Conservation (phyloP, 2,888 invertebrate species). For the Athalia cordata region DNA sequence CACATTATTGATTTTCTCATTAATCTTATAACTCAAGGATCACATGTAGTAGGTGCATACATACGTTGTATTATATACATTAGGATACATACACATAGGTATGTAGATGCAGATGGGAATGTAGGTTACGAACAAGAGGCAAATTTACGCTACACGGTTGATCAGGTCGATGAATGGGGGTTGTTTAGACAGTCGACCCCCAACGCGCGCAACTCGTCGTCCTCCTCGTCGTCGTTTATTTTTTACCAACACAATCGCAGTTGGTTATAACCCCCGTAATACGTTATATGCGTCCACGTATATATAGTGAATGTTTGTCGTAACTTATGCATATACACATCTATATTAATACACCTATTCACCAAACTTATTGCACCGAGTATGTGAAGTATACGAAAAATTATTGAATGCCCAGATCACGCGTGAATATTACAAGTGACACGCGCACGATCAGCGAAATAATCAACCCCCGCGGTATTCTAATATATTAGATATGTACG, state of each 20-base stretch:
- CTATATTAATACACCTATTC: too few species aligned
- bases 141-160: conserved; percentile 33
- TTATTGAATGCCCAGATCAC: too few species aligned
- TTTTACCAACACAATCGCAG: neutral
- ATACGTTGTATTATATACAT: conserved; percentile 3
- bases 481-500: too few species aligned
- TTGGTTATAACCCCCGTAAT: too few species aligned
- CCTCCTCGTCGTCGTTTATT: conserved; percentile 1
- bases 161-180: conserved; percentile 33
- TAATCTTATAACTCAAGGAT: conserved; percentile 10
- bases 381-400: too few species aligned
- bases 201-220: neutral
- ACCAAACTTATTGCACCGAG: too few species aligned
- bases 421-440: too few species aligned
- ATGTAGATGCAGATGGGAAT: neutral
- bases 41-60: neutral
- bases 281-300: too few species aligned
- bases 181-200: conserved; percentile 4
- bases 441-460: too few species aligned
- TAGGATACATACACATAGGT: neutral
- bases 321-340: too few species aligned
- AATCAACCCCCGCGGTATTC: too few species aligned
- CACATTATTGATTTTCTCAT: conserved; percentile 15
- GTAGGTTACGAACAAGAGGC: conserved; percentile 37
- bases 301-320: too few species aligned